These are phyloP conservation scores for Microplitis demolitor DNA, from an alignment of 1,140 invertebrate species.

Conservation along the genomic window DNA sequence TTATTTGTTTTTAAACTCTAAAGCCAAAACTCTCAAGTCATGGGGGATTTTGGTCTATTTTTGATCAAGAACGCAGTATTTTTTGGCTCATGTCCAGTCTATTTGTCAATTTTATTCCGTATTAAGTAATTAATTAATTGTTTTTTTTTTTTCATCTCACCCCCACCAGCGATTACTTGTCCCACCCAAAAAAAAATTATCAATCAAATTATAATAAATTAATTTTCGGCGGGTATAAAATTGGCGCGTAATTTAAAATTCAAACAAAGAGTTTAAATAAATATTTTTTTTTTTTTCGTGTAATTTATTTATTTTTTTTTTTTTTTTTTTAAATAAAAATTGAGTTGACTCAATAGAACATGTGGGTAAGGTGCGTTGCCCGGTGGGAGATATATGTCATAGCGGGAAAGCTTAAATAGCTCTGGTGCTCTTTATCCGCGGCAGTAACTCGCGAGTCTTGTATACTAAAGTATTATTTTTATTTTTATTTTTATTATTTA, in stretches of 20 bases:
- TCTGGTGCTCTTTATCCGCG: constrained; percentile 37
- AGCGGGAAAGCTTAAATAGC: constrained; percentile 58
- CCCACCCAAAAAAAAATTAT: too few species aligned
- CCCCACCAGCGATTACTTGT: too few species aligned
- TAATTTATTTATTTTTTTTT: neutral
- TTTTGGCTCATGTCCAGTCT: constrained; percentile 50
- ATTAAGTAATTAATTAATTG: constrained; percentile 15
- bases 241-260: too few species aligned
- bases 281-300: neutral
- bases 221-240: too few species aligned
- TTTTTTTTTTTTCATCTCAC: too few species aligned
- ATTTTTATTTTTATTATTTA: neutral
- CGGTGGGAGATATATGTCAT: constrained; percentile 25
- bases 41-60: constrained; percentile 60
- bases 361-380: constrained; percentile 33
- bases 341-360: constrained; percentile 44
- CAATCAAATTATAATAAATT: too few species aligned
- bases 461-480: neutral
- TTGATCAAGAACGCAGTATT: constrained; percentile 53
- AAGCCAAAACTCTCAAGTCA: constrained; percentile 43
- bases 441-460: constrained; percentile 47
- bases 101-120: constrained; percentile 38
- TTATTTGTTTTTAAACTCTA: constrained; percentile 16
- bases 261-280: too few species aligned
- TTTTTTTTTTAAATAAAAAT: constrained; percentile 27